A percentile compares a stretch with the other conserved stretches of the same genome.
phyloP scores from a whole-genome alignment of 1,140 invertebrate genomes.

The Zelostemma sp. region DNA sequence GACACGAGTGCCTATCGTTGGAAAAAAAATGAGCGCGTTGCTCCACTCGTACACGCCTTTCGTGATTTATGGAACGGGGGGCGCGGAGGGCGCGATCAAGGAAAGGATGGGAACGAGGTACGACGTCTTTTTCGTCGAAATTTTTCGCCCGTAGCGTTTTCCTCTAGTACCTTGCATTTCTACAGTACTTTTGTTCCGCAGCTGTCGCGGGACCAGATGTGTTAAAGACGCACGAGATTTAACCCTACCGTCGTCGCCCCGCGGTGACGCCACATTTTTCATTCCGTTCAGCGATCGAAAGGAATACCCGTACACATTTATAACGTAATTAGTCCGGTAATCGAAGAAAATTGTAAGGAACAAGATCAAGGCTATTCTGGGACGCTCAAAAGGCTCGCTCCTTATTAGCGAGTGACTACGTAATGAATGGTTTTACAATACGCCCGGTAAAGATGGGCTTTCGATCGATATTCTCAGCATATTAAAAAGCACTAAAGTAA shows the following conservation, averaged over 20 bases:
- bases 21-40: slow-evolving; percentile 48
- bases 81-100: slow-evolving; percentile 15
- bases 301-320: no score
- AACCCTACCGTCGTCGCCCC: no score
- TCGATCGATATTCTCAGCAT: slow-evolving; percentile 31
- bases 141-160: slow-evolving; percentile 24
- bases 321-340: slow-evolving; percentile 1
- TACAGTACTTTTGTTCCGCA: slow-evolving; percentile 51
- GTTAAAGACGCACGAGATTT: neutral
- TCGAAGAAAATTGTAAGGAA: slow-evolving; percentile 14
- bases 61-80: slow-evolving; percentile 52
- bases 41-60: slow-evolving; percentile 46
- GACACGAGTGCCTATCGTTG: slow-evolving; percentile 54
- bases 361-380: neutral
- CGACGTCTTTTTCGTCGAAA: slow-evolving; percentile 46
- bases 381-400: slow-evolving; percentile 17
- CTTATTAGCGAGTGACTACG: slow-evolving; percentile 26
- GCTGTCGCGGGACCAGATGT: slow-evolving; percentile 54
- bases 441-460: slow-evolving; percentile 40
- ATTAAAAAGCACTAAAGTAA: slow-evolving; percentile 46
- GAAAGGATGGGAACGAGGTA: neutral
- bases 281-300: no score
- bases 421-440: slow-evolving; percentile 35
- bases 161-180: slow-evolving; percentile 45
- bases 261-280: no score